Conservation (phyloP, 2,888 invertebrate genomes). For the Philopedon plagiatum region DNA sequence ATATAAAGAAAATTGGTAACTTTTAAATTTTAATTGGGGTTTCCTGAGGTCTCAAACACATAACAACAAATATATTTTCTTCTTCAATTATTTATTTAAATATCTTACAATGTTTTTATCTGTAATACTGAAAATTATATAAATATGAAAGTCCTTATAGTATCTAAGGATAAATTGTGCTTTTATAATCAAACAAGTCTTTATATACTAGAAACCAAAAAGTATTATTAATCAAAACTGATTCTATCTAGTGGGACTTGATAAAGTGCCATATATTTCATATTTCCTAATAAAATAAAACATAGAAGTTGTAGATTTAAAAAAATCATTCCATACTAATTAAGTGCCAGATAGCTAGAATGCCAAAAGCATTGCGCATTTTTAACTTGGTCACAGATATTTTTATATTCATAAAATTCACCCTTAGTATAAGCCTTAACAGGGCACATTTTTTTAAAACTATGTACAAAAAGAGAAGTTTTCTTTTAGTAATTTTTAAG, state of each 20-base stretch:
- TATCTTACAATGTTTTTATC: no score
- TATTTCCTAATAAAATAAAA: neutral
- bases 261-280: neutral
- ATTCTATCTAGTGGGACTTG: conserved; percentile 16
- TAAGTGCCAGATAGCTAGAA: conserved; percentile 26
- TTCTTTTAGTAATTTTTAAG: conserved; percentile 25
- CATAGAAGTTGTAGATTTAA: neutral
- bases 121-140: no score
- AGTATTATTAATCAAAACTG: conserved; percentile 19
- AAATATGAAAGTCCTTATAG: no score
- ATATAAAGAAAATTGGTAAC: no score
- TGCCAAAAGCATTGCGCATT: conserved; percentile 21
- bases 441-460: conserved; percentile 6
- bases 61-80: no score
- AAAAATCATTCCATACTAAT: neutral
- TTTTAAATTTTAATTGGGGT: no score
- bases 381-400: conserved; percentile 12
- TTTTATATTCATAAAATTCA: conserved; percentile 19
- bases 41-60: no score
- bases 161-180: no score
- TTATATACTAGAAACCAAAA: neutral
- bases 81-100: no score
- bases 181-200: neutral
- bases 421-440: conserved; percentile 10
- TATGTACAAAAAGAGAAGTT: conserved; percentile 7